phyloP scores from a whole-genome alignment of 2,888 invertebrate genomes.

The Chaitophorus viminalis region DNA sequence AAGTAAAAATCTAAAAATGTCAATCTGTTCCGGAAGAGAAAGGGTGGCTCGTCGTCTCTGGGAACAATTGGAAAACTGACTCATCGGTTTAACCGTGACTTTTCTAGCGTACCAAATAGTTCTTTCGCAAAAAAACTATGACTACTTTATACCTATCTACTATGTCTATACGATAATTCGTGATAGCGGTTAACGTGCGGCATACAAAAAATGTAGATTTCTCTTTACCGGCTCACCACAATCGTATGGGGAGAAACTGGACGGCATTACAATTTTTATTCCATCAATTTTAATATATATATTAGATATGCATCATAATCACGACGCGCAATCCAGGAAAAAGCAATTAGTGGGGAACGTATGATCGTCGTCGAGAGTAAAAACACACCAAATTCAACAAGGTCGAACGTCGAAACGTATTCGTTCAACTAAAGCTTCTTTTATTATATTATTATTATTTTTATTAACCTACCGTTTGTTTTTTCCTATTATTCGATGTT shows the following conservation, averaged over 20 bases:
- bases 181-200: not conserved
- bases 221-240: constrained; percentile 14
- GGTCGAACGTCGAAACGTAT: not conserved
- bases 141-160: not conserved
- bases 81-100: not conserved
- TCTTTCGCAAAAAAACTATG: not conserved
- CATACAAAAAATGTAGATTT: constrained; percentile 9
- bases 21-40: not conserved
- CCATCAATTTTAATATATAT: not conserved
- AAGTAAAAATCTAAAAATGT: not conserved
- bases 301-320: not conserved
- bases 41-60: not conserved
- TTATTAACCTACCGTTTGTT: not conserved
- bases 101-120: not conserved
- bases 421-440: not conserved
- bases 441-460: not conserved
- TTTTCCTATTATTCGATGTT: constrained; percentile 10
- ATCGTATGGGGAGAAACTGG: constrained; percentile 9
- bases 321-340: not conserved
- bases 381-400: not conserved
- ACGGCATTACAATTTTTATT: not conserved
- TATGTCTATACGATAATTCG: not conserved
- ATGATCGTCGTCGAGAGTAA: not conserved
- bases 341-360: not conserved
- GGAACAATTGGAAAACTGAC: not conserved